Conservation (phyloP, 2,113 vertebrate genomes). For the Acanthochromis polyacanthus region DNA sequence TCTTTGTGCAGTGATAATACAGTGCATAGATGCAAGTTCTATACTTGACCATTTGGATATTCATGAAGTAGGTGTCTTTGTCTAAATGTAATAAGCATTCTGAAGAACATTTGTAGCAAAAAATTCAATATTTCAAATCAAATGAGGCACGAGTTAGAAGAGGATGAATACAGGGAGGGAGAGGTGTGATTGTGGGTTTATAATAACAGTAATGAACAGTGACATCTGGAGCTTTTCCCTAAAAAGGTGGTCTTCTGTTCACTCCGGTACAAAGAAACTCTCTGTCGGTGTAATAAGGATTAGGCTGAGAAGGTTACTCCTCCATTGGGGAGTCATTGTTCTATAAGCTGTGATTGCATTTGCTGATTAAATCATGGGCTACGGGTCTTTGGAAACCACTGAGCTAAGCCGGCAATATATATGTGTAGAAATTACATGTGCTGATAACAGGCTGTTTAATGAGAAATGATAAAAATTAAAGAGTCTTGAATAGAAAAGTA, state of each 20-base stretch:
- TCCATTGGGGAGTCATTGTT: conserved; percentile 53
- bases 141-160: neutral
- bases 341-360: conserved; percentile 54
- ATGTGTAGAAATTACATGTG: neutral
- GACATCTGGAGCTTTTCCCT: conserved; percentile 4
- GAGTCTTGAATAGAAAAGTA: too few species aligned
- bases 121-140: conserved; percentile 15
- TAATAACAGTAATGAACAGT: conserved; percentile 1
- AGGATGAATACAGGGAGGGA: neutral
- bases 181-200: neutral
- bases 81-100: neutral
- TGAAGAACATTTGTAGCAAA: neutral
- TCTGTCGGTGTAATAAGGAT: conserved; percentile 18
- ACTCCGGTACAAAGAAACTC: conserved; percentile 1
- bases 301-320: conserved; percentile 50
- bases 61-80: neutral
- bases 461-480: too few species aligned
- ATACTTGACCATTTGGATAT: neutral
- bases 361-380: conserved; percentile 53
- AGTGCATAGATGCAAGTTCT: neutral
- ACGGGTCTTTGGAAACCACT: conserved; percentile 49
- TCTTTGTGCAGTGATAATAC: neutral
- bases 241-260: conserved; percentile 26
- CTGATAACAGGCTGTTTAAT: too few species aligned
- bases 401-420: conserved; percentile 53